Conservation (phyloP, 2,888 invertebrate species). For the Clistopyga incitator region DNA sequence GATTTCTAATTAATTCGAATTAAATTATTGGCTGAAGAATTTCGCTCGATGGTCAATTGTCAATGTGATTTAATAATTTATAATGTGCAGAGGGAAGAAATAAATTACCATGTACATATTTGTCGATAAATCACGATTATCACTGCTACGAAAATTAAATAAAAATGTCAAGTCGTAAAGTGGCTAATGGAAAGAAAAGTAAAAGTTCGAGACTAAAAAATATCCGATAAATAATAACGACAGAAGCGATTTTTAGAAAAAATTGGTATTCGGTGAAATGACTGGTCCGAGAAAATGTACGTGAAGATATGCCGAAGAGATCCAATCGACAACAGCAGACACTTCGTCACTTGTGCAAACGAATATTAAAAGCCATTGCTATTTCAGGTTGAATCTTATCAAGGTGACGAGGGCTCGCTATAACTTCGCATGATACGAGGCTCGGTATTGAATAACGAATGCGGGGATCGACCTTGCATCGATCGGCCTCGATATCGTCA, state of each 20-base stretch:
- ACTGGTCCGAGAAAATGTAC: background rate
- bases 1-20: no score
- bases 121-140: no score
- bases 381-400: conserved; percentile 28
- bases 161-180: no score
- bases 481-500: conserved; percentile 47
- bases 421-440: conserved; percentile 15
- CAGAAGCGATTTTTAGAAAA: background rate
- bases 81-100: no score
- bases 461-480: conserved; percentile 52
- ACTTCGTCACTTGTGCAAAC: conserved; percentile 53
- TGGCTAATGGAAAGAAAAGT: no score
- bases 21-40: no score
- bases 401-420: background rate
- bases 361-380: conserved; percentile 23
- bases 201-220: no score
- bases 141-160: no score
- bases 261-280: background rate
- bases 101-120: no score
- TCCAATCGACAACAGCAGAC: conserved; percentile 30
- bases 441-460: conserved; percentile 17
- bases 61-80: no score
- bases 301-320: background rate
- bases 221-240: no score
- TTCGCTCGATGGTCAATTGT: no score